Base-by-base conservation (phyloP, 2,113 vertebrate species). In the Phyllostomus hastatus region DNA sequence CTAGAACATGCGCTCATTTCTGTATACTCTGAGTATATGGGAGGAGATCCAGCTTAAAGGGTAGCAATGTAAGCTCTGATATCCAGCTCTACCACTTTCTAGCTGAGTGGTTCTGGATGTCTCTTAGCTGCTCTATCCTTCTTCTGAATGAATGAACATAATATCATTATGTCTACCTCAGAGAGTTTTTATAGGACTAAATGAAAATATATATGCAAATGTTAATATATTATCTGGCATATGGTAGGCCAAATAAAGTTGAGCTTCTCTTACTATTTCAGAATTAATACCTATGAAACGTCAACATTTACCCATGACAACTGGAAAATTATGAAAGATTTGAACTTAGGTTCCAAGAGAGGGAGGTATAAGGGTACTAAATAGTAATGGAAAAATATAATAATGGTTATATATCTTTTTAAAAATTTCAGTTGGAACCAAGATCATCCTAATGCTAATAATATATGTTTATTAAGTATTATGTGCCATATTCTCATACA, bases 161-260 rank as follows among this genome's bases (percentile, higher is more conserved):
- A 66, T 48, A 81, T 17, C 33, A 69, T 50, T 7, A 54, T 31
- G 19, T 54, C 48, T 52, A 75, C 22, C 5, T 16, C 66, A 70
- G 4, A 69, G 22, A 35, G 11, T n/a, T 91, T 67, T 95, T 70
- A 35, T 94, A 67, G 78, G 46, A 83, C 82, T 83, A 72, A 86
- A 10, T 82, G n/a, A 95, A 59, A 91, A 35, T 31, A 64, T 66
- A 11, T 19, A 70, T 15, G 33, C 80, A 91, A 96, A 81, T 64
- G 31, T 81, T 69, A 43, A 66, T 66, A 38, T 8, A 41, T 17
- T 81, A 43, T 69, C 35, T 81, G 19, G 5, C 12, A 46, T 59
- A 70, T 38, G 24, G 24, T 35, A 57, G 43, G 22, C 17, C 43
- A 50, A 75, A 81, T 80, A 73, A 80, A 48, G 14, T 3, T 79